Evolutionary conservation across 1,140 invertebrate species (phyloP), one percentile per base, ranked within the genome.

Genomic region (Akabosia matsudoensis): DNA sequence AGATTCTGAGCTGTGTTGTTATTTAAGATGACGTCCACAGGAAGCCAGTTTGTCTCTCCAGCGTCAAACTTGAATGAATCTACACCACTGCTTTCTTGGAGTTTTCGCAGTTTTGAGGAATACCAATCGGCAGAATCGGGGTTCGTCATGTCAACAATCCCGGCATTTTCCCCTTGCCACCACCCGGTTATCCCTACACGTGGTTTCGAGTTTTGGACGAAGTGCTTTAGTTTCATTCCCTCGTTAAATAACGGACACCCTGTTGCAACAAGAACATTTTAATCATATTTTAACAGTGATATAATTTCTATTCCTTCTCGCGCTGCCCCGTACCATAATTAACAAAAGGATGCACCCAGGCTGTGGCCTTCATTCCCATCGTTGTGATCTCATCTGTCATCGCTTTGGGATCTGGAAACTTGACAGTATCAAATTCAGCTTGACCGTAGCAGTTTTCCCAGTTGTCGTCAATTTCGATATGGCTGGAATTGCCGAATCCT

Each of bases 41-140:
- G 78, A 18, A 89, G 76, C 84, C 85, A 89, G 34, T 83, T 84
- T 0, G 84, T 85, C 85, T 96, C 93, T 18, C 95, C 96, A 14
- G 94, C 96, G 84, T 97, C 96, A 83, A 97, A 97, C 84, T 97
- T 97, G 78, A 95, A 94, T 76, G 92, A 91, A 82, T 94, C 92
- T 33, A 98, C 91, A 0, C 89, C 91, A 76, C 88, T 88, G 0
- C 86, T 84, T 0, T 86, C 83, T 77, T 90, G 83, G 1, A 97
- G 79, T 14, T 83, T 83, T 64, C 85, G 85, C 0, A 97, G 82
- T 73, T 91, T 84, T 0, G 82, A 82, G 0, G 86, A 85, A 87
- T 90, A 97, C 95, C 95, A 97, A 14, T 87, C 82, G 0, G 88
- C 88, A 0, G 92, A 92, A 34, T 84, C 85, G 0, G 88, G 80